Conservation (phyloP, 2,113 vertebrate species). For the Oxyura jamaicensis region DNA sequence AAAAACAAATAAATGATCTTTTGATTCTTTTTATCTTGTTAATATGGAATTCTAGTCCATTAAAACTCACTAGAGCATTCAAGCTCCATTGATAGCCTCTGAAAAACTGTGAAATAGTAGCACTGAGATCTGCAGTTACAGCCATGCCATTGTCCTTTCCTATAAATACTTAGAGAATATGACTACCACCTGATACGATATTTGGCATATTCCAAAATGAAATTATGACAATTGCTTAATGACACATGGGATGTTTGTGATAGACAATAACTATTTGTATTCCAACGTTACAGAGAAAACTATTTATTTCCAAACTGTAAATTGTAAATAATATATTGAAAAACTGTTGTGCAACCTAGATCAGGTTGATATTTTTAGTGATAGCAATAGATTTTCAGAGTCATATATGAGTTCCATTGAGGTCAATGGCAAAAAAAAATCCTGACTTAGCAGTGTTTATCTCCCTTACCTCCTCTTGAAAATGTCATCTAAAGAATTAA, state of each 20-base stretch:
- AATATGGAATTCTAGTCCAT: not conserved
- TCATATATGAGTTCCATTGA: not conserved
- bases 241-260: not conserved
- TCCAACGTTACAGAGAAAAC: not conserved
- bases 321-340: not conserved
- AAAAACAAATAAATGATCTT: not conserved
- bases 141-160: not conserved
- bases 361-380: not conserved
- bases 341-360: not conserved
- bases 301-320: not conserved
- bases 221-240: not conserved
- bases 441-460: not conserved
- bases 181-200: not conserved
- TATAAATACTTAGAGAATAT: not conserved
- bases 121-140: rapidly evolving
- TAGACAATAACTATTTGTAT: not conserved
- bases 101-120: not conserved
- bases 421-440: not conserved
- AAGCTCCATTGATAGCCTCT: not conserved
- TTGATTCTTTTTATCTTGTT: not conserved
- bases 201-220: not conserved
- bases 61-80: not conserved
- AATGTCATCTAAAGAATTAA: not conserved
- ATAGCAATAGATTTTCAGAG: not conserved
- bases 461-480: not conserved